Evolutionary conservation across 2,888 invertebrate genomes (phyloP).

Genomic region (Lottia scabra): DNA sequence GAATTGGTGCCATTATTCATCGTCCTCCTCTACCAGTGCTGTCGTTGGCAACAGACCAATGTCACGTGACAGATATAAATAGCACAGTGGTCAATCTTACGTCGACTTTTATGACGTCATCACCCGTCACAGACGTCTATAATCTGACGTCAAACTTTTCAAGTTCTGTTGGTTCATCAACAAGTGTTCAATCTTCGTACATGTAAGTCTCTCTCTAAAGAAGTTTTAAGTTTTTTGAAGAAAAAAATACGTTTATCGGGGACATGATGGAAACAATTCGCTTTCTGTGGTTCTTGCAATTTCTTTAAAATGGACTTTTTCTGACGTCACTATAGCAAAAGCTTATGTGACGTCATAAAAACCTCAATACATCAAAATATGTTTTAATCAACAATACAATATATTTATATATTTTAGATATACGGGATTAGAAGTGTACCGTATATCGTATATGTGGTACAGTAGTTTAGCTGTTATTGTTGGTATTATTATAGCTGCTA

Average conservation of each 20-base stretch:
- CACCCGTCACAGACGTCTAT: neutral
- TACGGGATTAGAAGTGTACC: constrained; percentile 30
- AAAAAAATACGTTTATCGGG: too few species aligned
- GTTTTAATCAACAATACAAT: too few species aligned
- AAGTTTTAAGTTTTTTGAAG: too few species aligned
- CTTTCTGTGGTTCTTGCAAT: too few species aligned
- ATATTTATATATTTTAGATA: constrained; percentile 1
- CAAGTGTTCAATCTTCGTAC: neutral
- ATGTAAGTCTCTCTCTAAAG: too few species aligned
- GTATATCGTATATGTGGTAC: constrained; percentile 48
- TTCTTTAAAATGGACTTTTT: too few species aligned
- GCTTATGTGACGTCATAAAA: too few species aligned
- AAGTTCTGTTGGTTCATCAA: neutral
- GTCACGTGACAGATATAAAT: constrained; percentile 1
- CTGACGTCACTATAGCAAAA: too few species aligned
- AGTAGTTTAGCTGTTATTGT: constrained; percentile 37
- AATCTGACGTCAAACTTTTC: neutral
- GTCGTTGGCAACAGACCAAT: constrained; percentile 13
- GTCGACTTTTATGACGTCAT: constrained; percentile 2
- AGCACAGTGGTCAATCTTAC: constrained; percentile 1
- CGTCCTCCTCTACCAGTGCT: constrained; percentile 25
- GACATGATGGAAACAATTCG: too few species aligned
- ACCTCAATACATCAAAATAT: too few species aligned
- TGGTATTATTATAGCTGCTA: constrained; percentile 32
- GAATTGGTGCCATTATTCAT: constrained; percentile 43